These are phyloP conservation scores for Benitochromis conjunctus DNA, from an alignment of 2,113 vertebrate species.

Conservation along the genomic window DNA sequence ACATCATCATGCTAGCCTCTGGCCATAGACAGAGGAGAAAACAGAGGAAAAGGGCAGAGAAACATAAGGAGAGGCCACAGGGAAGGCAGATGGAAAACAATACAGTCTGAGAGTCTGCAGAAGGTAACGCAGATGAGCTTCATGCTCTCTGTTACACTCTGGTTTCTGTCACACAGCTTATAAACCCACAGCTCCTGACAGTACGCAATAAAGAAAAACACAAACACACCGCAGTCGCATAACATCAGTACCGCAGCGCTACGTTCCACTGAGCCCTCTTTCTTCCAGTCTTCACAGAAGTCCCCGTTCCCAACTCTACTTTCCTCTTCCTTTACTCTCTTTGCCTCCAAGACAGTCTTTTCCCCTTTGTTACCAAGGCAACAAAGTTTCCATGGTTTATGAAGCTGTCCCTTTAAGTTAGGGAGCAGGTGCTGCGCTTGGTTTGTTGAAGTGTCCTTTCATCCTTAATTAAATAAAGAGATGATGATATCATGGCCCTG, in stretches of 20 bases:
- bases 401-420: constrained; percentile 16
- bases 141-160: constrained; percentile 12
- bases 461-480: constrained; percentile 2
- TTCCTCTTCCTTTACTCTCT: not conserved
- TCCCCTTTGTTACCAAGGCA: constrained; percentile 32
- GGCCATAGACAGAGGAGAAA: not conserved
- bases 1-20: not conserved
- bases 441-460: not conserved
- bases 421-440: not conserved
- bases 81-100: not conserved
- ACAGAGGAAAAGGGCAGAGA: not conserved
- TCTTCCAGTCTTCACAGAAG: not conserved
- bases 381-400: constrained; percentile 1
- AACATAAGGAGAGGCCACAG: not conserved
- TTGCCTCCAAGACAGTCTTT: not conserved
- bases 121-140: constrained; percentile 11
- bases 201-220: not conserved
- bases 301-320: not conserved
- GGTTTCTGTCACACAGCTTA: constrained; percentile 37
- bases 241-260: not conserved
- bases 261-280: not conserved
- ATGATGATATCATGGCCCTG: not conserved
- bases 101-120: not conserved
- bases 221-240: not conserved
- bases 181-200: constrained; percentile 24